Conservation (phyloP, 2,113 vertebrate genomes). For the Piaya cayana region DNA sequence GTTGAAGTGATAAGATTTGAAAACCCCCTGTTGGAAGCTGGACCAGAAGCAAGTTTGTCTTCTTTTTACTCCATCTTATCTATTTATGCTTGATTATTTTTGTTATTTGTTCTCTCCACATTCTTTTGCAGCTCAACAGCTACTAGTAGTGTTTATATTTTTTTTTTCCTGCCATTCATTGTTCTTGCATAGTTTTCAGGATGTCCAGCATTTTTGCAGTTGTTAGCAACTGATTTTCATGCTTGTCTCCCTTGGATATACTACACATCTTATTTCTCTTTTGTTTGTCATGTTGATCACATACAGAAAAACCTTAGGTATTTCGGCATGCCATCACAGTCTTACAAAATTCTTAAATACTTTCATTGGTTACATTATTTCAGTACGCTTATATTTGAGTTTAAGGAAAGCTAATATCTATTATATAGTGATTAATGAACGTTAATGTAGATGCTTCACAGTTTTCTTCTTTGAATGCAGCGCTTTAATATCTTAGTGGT, state of each 20-base stretch:
- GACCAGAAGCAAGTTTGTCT: not conserved
- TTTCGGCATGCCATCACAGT: not conserved
- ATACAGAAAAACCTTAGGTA: not conserved
- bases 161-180: not conserved
- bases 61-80: not conserved
- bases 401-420: not conserved
- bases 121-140: not conserved
- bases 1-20: not conserved
- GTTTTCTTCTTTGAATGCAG: not conserved
- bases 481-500: not conserved
- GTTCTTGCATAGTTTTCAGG: not conserved
- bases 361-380: not conserved
- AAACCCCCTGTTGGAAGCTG: not conserved
- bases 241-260: not conserved
- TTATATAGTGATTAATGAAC: not conserved
- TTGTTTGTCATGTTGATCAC: not conserved
- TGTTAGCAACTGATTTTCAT: not conserved
- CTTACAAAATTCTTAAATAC: not conserved
- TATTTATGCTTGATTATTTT: not conserved
- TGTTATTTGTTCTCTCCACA: not conserved
- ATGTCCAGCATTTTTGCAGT: not conserved
- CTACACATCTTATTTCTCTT: not conserved
- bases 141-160: not conserved
- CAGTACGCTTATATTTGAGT: not conserved
- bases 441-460: not conserved